phyloP scores from a whole-genome alignment of 2,797 vertebrate genomes.

The Miichthys miiuy region DNA sequence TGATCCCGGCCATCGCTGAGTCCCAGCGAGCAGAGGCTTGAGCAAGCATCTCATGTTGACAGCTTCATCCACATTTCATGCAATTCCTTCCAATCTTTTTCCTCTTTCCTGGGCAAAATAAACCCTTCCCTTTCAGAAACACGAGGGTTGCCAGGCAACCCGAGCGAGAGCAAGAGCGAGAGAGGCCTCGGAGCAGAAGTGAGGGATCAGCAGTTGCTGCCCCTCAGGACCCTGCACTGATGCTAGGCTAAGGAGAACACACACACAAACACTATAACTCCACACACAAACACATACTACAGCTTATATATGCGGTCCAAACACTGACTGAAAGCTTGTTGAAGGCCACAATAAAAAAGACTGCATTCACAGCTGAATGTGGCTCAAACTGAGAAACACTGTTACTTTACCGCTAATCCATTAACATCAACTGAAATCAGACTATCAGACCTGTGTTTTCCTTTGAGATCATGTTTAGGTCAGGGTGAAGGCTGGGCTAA shows the following conservation, averaged over 20 bases:
- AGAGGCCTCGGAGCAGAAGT: conserved; percentile 63
- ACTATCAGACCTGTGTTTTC: conserved; percentile 33
- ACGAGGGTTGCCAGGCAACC: conserved; percentile 74
- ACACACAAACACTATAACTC: conserved; percentile 22
- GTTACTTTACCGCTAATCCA: conserved; percentile 23
- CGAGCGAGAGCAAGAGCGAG: conserved; percentile 28
- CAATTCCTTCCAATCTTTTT: conserved; percentile 40
- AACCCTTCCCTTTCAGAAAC: conserved; percentile 58
- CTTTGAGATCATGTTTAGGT: conserved; percentile 43
- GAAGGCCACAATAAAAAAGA: conserved; percentile 37
- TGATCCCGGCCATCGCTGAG: conserved; percentile 27
- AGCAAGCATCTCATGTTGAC: conserved; percentile 61
- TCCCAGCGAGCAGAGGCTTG: conserved; percentile 41
- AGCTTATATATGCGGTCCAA: conserved; percentile 6
- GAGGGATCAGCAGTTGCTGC: conserved; percentile 74
- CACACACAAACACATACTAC: conserved; percentile 30
- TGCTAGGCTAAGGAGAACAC: conserved; percentile 66
- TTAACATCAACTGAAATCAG: conserved; percentile 51
- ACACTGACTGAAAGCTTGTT: conserved; percentile 38
- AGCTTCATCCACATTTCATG: conserved; percentile 73
- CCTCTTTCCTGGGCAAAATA: conserved; percentile 53
- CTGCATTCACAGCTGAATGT: conserved; percentile 27
- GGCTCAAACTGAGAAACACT: conserved; percentile 13
- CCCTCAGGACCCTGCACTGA: conserved; percentile 69
- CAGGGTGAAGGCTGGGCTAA: conserved; percentile 43